phyloP scores from a whole-genome alignment of 1,140 invertebrate genomes.

The Geopemphigus sp. region DNA sequence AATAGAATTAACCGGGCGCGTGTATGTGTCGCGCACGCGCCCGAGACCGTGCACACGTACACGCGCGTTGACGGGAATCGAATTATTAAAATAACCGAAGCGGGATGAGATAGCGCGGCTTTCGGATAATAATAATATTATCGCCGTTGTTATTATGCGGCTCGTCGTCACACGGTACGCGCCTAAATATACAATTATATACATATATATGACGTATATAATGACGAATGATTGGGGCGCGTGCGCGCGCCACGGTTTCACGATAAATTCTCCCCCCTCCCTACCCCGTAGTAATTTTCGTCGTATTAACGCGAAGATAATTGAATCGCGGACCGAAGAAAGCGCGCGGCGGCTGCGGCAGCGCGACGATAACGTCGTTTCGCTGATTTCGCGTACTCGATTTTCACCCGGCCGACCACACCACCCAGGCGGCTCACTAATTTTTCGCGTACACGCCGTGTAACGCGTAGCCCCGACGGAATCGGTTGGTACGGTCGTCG shows the following conservation, averaged over 20 bases:
- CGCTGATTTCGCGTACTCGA: constrained; percentile 10
- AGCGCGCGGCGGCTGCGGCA: neutral
- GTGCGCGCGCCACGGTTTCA: neutral
- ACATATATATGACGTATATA: neutral
- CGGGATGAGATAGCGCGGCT: neutral
- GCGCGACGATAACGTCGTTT: constrained; percentile 2
- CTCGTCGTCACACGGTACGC: neutral
- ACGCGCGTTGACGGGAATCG: neutral
- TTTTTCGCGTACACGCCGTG: too few relatives aligned
- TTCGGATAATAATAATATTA: constrained; percentile 5
- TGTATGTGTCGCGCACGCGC: too few relatives aligned
- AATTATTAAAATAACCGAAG: constrained; percentile 26
- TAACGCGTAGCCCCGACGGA: too few relatives aligned
- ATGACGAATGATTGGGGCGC: constrained; percentile 22
- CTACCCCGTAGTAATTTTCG: neutral
- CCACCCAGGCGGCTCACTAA: too few relatives aligned
- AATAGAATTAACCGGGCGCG: too few relatives aligned
- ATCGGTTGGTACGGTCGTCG: too few relatives aligned
- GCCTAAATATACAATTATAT: too few relatives aligned
- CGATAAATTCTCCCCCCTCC: constrained; percentile 31
- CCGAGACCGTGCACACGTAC: too few relatives aligned
- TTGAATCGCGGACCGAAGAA: neutral
- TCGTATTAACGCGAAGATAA: constrained; percentile 24
- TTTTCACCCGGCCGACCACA: too few relatives aligned
- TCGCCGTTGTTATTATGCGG: constrained; percentile 10